These are phyloP conservation scores for Agonum fuliginosum DNA, from an alignment of 2,888 invertebrate genomes.

Conservation along the genomic window DNA sequence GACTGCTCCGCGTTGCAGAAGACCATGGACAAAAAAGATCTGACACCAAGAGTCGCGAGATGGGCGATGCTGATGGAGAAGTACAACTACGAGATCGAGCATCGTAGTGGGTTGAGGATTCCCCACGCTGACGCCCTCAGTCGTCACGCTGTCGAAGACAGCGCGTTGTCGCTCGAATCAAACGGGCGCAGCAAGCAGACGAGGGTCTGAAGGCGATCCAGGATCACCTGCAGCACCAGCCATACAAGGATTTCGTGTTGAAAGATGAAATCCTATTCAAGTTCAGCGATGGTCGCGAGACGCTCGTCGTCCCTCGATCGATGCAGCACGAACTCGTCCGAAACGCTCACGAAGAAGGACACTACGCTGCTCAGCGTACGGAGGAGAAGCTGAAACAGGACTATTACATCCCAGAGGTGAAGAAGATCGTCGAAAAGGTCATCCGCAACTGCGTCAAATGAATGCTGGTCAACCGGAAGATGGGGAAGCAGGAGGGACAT, in stretches of 20 bases:
- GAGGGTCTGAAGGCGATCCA: slow-evolving; percentile 62
- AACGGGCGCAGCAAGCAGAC: too few species aligned
- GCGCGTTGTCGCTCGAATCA: slow-evolving; percentile 1
- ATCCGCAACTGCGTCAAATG: slow-evolving; percentile 59
- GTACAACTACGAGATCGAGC: slow-evolving; percentile 65
- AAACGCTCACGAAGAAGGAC: slow-evolving; percentile 51
- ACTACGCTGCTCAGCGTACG: background rate
- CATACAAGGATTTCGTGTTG: slow-evolving; percentile 62
- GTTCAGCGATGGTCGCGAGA: slow-evolving; percentile 21
- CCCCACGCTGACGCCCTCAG: too few species aligned
- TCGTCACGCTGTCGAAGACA: slow-evolving; percentile 47
- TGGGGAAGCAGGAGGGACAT: slow-evolving; percentile 39
- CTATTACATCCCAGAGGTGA: slow-evolving; percentile 52
- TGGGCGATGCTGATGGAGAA: slow-evolving; percentile 67
- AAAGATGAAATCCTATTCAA: slow-evolving; percentile 64
- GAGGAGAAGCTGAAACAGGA: slow-evolving; percentile 49
- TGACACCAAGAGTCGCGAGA: too few species aligned
- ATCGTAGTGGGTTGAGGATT: slow-evolving; percentile 65
- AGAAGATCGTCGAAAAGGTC: slow-evolving; percentile 44
- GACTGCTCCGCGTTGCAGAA: too few species aligned
- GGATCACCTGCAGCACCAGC: slow-evolving; percentile 61
- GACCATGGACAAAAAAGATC: too few species aligned
- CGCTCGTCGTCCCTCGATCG: slow-evolving; percentile 35
- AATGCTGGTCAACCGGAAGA: slow-evolving; percentile 55
- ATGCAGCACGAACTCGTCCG: slow-evolving; percentile 57